Evolutionary conservation across 2,113 vertebrate species (phyloP).

Genomic region (Oryzias curvinotus): DNA sequence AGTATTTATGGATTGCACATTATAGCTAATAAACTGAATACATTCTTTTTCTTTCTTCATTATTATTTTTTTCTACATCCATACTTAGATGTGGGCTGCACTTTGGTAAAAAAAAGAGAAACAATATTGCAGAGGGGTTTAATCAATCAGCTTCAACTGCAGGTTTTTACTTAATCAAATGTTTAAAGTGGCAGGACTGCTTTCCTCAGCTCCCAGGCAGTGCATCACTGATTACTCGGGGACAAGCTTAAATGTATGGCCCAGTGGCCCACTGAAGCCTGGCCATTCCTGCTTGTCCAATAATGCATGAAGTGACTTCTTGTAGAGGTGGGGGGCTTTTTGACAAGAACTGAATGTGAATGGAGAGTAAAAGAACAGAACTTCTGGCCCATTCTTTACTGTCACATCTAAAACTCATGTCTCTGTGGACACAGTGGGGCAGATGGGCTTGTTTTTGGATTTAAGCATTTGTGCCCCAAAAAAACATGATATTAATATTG

Average conservation of each 20-base stretch:
- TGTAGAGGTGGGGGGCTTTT: neutral
- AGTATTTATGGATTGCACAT: neutral
- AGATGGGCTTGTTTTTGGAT: too few relatives aligned
- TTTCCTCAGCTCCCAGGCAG: conserved; percentile 24
- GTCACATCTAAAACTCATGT: neutral
- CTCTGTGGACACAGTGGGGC: too few relatives aligned
- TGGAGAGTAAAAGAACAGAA: neutral
- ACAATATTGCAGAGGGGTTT: conserved; percentile 35
- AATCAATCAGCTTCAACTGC: conserved; percentile 67
- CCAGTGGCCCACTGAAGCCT: conserved; percentile 11
- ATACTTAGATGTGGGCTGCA: conserved; percentile 25
- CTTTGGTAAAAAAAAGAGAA: conserved; percentile 1
- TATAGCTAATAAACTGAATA: neutral
- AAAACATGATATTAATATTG: too few relatives aligned
- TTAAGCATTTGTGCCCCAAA: too few relatives aligned
- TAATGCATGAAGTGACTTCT: conserved; percentile 15
- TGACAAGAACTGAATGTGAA: conserved; percentile 5
- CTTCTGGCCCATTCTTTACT: conserved; percentile 1
- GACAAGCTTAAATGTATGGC: conserved; percentile 31
- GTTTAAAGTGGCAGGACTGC: conserved; percentile 52
- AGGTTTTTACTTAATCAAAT: conserved; percentile 64
- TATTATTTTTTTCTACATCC: conserved; percentile 17
- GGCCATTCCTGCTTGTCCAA: conserved; percentile 1
- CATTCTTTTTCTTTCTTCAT: neutral
- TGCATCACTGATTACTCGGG: conserved; percentile 22